These are phyloP conservation scores for Drosophila anomalata DNA, from an alignment of 2,888 invertebrate species.

Conservation along the genomic window DNA sequence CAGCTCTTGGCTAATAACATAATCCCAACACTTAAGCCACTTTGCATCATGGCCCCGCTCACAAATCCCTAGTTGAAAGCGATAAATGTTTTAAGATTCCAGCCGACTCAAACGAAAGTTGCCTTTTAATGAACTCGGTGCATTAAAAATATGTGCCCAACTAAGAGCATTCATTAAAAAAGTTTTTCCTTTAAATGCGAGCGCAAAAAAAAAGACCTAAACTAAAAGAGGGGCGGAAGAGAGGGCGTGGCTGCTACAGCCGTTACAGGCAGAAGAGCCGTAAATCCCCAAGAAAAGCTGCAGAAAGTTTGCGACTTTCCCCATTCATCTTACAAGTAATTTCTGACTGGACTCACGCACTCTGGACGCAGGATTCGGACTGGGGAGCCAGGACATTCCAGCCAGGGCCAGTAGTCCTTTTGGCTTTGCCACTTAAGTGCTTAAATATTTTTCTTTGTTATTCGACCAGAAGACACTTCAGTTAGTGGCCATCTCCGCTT, in stretches of 20 bases:
- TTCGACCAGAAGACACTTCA: conserved; percentile 61
- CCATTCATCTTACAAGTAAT: conserved; percentile 79
- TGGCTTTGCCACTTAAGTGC: conserved; percentile 68
- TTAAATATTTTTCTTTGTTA: conserved; percentile 77
- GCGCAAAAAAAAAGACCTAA: conserved; percentile 48
- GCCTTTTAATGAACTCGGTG: conserved; percentile 76
- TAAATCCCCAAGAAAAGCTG: conserved; percentile 78
- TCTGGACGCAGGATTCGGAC: conserved; percentile 12
- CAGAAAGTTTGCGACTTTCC: conserved; percentile 75
- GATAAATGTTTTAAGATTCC: conserved; percentile 38
- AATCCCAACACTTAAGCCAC: conserved; percentile 58
- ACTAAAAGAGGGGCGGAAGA: conserved; percentile 17
- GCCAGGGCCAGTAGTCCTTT: conserved; percentile 7
- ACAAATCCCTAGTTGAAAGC: conserved; percentile 58
- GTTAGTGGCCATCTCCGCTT: conserved; percentile 76
- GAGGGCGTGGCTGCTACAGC: conserved; percentile 7
- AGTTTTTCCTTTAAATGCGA: conserved; percentile 71
- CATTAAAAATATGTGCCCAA: conserved; percentile 77
- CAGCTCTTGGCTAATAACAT: conserved; percentile 53
- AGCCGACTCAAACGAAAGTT: conserved; percentile 55
- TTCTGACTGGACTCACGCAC: conserved; percentile 78
- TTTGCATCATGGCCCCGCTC: conserved; percentile 47
- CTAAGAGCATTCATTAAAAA: conserved; percentile 80
- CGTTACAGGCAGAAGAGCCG: conserved; percentile 38
- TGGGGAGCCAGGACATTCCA: conserved; percentile 6